Evolutionary conservation across 2,797 vertebrate species (phyloP), one percentile per base, ranked within the genome.

Genomic region (Rhadinocentrus ornatus): DNA sequence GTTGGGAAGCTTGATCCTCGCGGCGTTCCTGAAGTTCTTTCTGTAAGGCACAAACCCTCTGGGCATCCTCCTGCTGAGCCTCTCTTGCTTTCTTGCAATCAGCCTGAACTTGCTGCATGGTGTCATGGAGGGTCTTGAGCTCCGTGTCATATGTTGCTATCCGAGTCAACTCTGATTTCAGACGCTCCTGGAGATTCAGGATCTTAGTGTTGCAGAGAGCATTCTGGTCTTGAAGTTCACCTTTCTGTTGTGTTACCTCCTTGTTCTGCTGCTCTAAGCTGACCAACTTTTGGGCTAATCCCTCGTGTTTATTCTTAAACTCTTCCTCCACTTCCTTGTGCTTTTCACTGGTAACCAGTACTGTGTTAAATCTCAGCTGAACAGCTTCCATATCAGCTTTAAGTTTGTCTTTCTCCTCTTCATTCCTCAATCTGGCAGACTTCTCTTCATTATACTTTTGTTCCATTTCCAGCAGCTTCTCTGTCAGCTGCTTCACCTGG

Each of bases 61-160:
- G 93, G 2, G 71, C 81, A 52, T 97, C 96, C 26, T 74, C 57
- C 48, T 85, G 91, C 0, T 88, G 92, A 7, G 85, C 46, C 6
- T 91, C 91, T 32, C 87, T 85, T 10, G 94, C 89, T 7, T 69
- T 90, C 77, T 89, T 86, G 70, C 96, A 93, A 2, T 97, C 95
- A 0, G 88, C 85, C 82, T 86, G 92, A 0, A 96, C 90, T 39
- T 93, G 93, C 84, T 93, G 91, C 9, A 95, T 59, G 0, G 93
- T 91, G 39, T 78, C 81, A 0, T 83, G 83, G 0, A 99, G 93
- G 3, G 93, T 91, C 37, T 79, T 82, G 29, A 95, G 93, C 80
- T 97, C 86, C 0, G 87, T 88, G 82, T 97, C 94, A 0, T 96
- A 93, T 0, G 94, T 93, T 3, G 95, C 90, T 44, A 82, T 76